phyloP scores from a whole-genome alignment of 2,797 vertebrate species.

The Sparus aurata region DNA sequence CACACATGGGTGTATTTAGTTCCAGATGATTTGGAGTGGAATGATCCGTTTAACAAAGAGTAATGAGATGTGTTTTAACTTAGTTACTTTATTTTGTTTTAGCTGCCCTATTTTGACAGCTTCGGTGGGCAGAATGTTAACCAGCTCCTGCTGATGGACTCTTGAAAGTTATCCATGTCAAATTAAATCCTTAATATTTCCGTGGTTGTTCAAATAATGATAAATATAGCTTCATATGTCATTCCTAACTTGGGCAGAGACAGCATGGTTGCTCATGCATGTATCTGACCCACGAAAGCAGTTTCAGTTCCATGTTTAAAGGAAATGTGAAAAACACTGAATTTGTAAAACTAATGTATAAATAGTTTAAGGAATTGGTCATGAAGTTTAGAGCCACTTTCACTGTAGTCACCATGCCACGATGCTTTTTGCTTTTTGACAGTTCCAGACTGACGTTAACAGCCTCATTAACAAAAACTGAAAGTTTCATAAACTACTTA shows the following conservation, averaged over 20 bases:
- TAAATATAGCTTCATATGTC: neutral
- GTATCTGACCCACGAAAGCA: constrained; percentile 14
- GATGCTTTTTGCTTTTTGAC: neutral
- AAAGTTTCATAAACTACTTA: neutral
- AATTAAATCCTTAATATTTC: constrained; percentile 13
- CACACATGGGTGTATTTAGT: constrained; percentile 78
- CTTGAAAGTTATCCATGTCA: neutral
- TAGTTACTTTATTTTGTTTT: constrained; percentile 38
- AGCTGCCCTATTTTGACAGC: constrained; percentile 28
- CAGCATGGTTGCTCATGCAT: constrained; percentile 21
- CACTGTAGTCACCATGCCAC: constrained; percentile 30
- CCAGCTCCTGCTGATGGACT: neutral
- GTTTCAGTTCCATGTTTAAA: constrained; percentile 18
- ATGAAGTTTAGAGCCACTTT: constrained; percentile 23
- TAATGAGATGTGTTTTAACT: constrained; percentile 57
- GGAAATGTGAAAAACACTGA: constrained; percentile 25
- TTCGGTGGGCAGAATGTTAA: neutral
- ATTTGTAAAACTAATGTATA: constrained; percentile 36
- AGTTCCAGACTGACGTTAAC: constrained; percentile 22
- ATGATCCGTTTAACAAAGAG: constrained; percentile 68
- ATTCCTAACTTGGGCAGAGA: constrained; percentile 16
- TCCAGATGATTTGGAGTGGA: constrained; percentile 72
- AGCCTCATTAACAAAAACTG: constrained; percentile 2
- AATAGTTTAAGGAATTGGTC: constrained; percentile 22
- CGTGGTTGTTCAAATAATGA: constrained; percentile 2